These are phyloP conservation scores for Ceratoteleas bidentatus DNA, from an alignment of 1,140 invertebrate genomes.

Conservation along the genomic window DNA sequence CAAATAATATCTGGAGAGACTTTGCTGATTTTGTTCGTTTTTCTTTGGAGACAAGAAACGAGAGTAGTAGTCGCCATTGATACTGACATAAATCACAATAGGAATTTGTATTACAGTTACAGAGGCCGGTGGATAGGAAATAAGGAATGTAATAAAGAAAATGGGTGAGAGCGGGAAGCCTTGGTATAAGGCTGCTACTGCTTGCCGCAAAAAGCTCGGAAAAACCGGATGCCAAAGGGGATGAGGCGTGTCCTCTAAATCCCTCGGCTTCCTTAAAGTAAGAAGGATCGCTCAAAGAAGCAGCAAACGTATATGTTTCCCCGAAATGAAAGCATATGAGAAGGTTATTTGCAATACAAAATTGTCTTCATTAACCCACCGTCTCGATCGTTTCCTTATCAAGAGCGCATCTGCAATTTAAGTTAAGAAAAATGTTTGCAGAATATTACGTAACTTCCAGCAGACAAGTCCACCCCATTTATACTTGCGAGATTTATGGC, in stretches of 20 bases:
- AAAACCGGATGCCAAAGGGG: conserved; percentile 67
- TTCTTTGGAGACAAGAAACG: conserved; percentile 69
- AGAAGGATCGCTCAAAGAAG: too few species aligned
- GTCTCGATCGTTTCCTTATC: conserved; percentile 23
- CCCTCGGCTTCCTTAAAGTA: conserved; percentile 68
- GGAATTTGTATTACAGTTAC: conserved; percentile 83
- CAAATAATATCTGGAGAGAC: conserved; percentile 48
- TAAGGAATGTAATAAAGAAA: conserved; percentile 83
- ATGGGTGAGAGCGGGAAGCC: conserved; percentile 73
- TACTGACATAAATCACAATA: conserved; percentile 83
- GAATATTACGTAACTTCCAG: conserved; percentile 26
- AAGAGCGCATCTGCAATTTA: conserved; percentile 1
- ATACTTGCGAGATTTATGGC: conserved; percentile 32
- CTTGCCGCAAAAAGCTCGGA: conserved; percentile 63
- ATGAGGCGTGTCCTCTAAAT: conserved; percentile 66
- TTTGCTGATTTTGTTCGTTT: conserved; percentile 55
- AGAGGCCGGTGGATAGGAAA: conserved; percentile 80
- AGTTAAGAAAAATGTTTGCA: conserved; percentile 20
- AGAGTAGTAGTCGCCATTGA: conserved; percentile 77
- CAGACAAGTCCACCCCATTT: conserved; percentile 20
- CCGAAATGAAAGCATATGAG: conserved; percentile 62
- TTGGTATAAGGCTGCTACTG: conserved; percentile 60
- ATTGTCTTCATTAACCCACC: conserved; percentile 38
- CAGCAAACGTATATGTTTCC: conserved; percentile 60
- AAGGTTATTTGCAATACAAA: conserved; percentile 56